These are phyloP conservation scores for Pachyuromys duprasi DNA, from an alignment of 2,797 vertebrate genomes.

Conservation along the genomic window DNA sequence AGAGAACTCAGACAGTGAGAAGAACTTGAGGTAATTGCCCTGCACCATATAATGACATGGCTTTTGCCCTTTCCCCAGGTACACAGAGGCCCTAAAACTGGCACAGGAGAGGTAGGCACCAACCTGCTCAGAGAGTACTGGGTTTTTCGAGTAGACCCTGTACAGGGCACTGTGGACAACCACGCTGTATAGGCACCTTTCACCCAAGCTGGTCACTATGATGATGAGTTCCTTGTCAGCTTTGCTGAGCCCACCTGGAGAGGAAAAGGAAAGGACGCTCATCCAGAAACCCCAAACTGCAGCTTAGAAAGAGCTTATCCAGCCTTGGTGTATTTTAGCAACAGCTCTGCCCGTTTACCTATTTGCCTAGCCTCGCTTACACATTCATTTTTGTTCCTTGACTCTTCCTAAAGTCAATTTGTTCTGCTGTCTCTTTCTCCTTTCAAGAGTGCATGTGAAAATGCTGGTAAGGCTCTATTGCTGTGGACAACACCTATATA, in stretches of 20 bases:
- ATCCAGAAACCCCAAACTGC: neutral
- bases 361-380: neutral
- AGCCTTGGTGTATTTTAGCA: neutral
- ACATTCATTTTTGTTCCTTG: neutral
- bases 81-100: neutral
- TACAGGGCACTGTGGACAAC: conserved; percentile 92
- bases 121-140: conserved; percentile 92
- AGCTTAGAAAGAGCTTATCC: neutral
- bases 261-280: conserved; percentile 44
- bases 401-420: conserved; percentile 2
- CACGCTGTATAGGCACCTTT: conserved; percentile 93
- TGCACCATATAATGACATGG: neutral
- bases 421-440: neutral
- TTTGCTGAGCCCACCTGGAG: conserved; percentile 90
- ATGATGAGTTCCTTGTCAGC: conserved; percentile 93
- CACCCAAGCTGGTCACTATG: conserved; percentile 91
- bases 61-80: neutral
- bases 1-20: neutral
- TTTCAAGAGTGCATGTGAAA: neutral
- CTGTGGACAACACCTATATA: no score
- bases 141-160: conserved; percentile 93
- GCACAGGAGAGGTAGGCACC: conserved; percentile 1
- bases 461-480: neutral
- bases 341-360: neutral
- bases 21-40: neutral